phyloP scores from a whole-genome alignment of 2,113 vertebrate genomes.

The Laterallus jamaicensis region DNA sequence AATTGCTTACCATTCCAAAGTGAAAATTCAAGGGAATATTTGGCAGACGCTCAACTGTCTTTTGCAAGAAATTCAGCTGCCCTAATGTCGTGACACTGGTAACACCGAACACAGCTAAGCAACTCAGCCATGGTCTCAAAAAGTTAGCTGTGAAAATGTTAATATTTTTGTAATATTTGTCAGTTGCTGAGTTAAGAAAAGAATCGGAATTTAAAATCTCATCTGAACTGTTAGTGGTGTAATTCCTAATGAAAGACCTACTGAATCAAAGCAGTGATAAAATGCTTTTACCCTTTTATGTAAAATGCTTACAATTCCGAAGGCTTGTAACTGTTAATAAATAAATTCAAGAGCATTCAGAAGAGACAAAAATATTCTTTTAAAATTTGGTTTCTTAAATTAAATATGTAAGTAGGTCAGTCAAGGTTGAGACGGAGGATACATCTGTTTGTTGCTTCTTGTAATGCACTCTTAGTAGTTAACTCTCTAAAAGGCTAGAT shows the following conservation, averaged over 20 bases:
- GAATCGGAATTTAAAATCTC: not conserved
- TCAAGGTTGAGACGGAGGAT: constrained; percentile 9
- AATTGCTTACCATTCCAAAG: not conserved
- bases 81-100: not conserved
- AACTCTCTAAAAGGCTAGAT: constrained; percentile 28
- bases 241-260: not conserved
- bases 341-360: constrained; percentile 30
- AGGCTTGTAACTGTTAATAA: constrained; percentile 33
- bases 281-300: not conserved
- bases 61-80: constrained; percentile 25
- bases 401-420: constrained; percentile 53
- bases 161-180: not conserved
- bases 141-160: not conserved
- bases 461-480: constrained; percentile 51
- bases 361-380: not conserved
- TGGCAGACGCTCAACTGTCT: not conserved
- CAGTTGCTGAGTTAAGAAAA: not conserved
- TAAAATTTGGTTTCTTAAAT: constrained; percentile 56
- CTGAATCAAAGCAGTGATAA: not conserved
- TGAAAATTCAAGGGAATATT: not conserved
- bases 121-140: not conserved
- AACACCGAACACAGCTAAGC: not conserved
- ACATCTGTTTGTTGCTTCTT: constrained; percentile 46
- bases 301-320: constrained; percentile 19
- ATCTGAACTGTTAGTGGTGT: not conserved